Conservation (phyloP, 2,113 vertebrate species). For the Semicossyphus pulcher region DNA sequence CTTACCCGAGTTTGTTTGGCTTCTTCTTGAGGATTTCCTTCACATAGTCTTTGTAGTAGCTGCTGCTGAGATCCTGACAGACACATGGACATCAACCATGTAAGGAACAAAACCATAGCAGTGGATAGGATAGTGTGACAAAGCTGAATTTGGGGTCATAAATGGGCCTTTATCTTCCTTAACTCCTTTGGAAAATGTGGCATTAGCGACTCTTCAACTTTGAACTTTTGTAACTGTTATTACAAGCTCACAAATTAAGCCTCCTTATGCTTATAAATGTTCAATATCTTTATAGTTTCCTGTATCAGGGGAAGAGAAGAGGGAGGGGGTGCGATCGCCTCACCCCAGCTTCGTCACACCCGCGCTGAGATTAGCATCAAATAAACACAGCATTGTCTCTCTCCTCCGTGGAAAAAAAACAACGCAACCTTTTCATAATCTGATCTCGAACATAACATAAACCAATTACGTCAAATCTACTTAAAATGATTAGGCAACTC, state of each 20-base stretch:
- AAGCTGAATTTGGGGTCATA: neutral
- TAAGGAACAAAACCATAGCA: neutral
- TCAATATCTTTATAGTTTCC: no score
- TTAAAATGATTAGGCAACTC: conserved; percentile 80
- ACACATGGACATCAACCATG: conserved; percentile 3
- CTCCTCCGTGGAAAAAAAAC: conserved; percentile 63
- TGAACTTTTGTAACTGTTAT: neutral
- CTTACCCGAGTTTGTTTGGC: conserved; percentile 74
- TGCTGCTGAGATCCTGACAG: conserved; percentile 80
- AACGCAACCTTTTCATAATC: conserved; percentile 79
- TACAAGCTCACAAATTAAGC: no score
- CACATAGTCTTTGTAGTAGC: conserved; percentile 88
- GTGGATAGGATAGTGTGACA: neutral
- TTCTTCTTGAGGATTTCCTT: conserved; percentile 86
- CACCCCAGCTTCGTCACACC: conserved; percentile 52
- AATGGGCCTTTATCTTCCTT: neutral
- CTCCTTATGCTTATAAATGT: neutral
- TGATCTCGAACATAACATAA: conserved; percentile 77
- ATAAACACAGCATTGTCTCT: conserved; percentile 81
- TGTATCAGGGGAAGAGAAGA: no score
- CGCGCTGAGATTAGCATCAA: conserved; percentile 72
- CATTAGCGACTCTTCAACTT: neutral
- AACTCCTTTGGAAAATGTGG: neutral
- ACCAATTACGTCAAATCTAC: conserved; percentile 83
- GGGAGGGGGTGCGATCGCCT: conserved; percentile 8